Percentiles rank a stretch among this genome's conserved stretches.
Conservation (phyloP, 23 tunicate genomes). For the Ciona savignyi region DNA sequence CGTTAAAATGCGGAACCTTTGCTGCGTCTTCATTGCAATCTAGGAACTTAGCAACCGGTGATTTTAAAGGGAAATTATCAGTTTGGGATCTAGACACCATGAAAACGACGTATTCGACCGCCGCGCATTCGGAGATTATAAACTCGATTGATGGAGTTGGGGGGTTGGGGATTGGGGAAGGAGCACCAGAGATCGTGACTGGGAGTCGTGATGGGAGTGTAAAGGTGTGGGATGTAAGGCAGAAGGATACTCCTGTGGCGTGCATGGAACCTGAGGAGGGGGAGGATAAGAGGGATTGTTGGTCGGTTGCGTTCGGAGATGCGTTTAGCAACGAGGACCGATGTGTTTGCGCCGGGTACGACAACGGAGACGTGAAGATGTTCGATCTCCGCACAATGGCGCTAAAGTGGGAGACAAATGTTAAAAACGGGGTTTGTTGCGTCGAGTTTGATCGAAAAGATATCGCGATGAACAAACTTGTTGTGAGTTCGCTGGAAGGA, state of each 20-base stretch:
- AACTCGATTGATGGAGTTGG: constrained; percentile 96
- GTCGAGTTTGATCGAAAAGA: constrained; percentile 93
- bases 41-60: constrained; percentile 91
- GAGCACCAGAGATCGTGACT: constrained; percentile 95
- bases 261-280: constrained; percentile 95
- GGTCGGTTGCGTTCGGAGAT: constrained; percentile 98
- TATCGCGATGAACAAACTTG: constrained; percentile 92
- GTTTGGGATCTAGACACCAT: constrained; percentile 83
- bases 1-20: constrained; percentile 91
- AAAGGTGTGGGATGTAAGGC: constrained; percentile 95
- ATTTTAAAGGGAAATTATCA: constrained; percentile 71
- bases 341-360: constrained; percentile 93
- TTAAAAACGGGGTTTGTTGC: constrained; percentile 89
- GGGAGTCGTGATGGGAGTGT: constrained; percentile 97
- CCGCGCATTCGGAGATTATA: constrained; percentile 82
- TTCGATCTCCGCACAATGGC: constrained; percentile 88
- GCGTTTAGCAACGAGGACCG: constrained; percentile 80
- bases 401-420: constrained; percentile 90
- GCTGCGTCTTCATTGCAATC: constrained; percentile 87
- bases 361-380: constrained; percentile 95
- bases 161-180: constrained; percentile 92
- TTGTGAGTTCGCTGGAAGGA: constrained; percentile 74
- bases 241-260: constrained; percentile 88
- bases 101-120: constrained; percentile 39
- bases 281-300: constrained; percentile 77